Percentiles rank a stretch among this genome's conserved stretches.
phyloP scores from a whole-genome alignment of 2,888 invertebrate species.

The Holacanthella duospinosa region DNA sequence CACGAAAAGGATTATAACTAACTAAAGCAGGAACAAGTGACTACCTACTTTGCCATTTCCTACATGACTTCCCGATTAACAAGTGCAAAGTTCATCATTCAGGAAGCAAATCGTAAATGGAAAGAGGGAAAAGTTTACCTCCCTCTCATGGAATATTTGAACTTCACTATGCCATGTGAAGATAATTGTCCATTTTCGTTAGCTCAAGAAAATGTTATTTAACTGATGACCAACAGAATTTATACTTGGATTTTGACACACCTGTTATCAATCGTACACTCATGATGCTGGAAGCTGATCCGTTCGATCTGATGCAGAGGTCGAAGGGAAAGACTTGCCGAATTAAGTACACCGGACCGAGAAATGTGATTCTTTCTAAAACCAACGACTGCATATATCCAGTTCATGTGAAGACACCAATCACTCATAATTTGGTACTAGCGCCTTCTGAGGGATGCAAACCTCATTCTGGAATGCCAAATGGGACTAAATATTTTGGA shows the following conservation, averaged over 20 bases:
- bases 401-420: not conserved
- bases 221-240: not conserved
- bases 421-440: not conserved
- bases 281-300: slow-evolving; percentile 5
- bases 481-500: no score
- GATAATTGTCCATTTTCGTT: slow-evolving; percentile 4
- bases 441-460: not conserved
- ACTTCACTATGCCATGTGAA: slow-evolving; percentile 7
- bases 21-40: no score
- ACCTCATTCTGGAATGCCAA: no score
- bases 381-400: not conserved
- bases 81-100: not conserved
- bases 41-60: no score
- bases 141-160: not conserved
- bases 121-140: not conserved
- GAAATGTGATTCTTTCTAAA: not conserved
- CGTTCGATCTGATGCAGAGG: slow-evolving; percentile 3
- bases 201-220: not conserved
- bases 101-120: slow-evolving; percentile 1
- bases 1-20: no score
- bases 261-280: not conserved
- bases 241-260: not conserved
- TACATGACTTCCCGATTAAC: not conserved
- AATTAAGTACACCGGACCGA: slow-evolving; percentile 8
- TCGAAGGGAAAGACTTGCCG: not conserved